Evolutionary conservation across 1,140 invertebrate species (phyloP), one percentile per base, ranked within the genome.

Genomic region (Zophobas morio): DNA sequence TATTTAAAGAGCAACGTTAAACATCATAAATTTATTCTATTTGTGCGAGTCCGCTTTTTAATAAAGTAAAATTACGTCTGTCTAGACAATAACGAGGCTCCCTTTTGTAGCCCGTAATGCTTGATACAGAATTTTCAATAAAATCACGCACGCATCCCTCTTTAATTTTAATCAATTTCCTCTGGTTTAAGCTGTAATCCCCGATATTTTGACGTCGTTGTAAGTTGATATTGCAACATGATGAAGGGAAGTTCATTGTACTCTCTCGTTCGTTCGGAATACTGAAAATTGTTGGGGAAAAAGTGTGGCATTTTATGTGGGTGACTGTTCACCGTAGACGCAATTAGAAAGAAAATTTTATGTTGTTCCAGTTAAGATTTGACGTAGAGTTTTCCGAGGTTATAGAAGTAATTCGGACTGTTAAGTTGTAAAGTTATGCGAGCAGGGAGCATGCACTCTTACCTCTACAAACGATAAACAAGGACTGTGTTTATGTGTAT

Each of bases 401-500:
- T 60, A 60, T 60, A 66, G 60, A 66, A 66, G 39, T 42, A 40
- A 66, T 66, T 73, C 51, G 71, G 51, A 73, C 49, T 53, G 37
- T 42, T 47, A 73, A 73, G 47, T 73, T 73, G 49, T 54, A 56
- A 73, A 73, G 54, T 73, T 73, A 73, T 73, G 71, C 56, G 71
- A 37, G 39, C 36, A 56, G 36, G 32, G 71, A 56, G 40, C 40
- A 39, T 56, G 54, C 56, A 73, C 71, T 73, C 51, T 47, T 56
- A 73, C 71, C 71, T 73, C 49, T 35, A 42, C 39, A 54, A 36
- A 66, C 71, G 54, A 73, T 73, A 73, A 73, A 73, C 71, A 56
- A 73, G 70, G 49, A 54, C 71, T 56, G 54, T 73, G 71, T 73
- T 73, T 73, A 73, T 73, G 71, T 73, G 71, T 56, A 39, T 73